Base-by-base conservation (phyloP, 2,113 vertebrate species). In the Centropristis striata region DNA sequence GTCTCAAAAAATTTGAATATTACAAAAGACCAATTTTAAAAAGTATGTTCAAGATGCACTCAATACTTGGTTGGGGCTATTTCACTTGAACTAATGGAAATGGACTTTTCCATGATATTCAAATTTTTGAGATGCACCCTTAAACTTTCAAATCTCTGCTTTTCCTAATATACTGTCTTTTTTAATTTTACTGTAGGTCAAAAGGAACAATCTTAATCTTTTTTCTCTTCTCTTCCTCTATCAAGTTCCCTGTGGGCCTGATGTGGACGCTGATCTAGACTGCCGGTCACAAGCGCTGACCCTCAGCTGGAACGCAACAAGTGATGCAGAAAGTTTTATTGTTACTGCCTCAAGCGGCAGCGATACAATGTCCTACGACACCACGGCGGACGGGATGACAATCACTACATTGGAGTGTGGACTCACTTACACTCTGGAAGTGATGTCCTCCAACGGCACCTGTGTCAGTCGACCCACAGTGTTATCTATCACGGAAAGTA, bases 231-330 rank as follows among this genome's bases (percentile, higher is more conserved):
- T 28, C 50, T n/a, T 46, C 14, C 23, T 60, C 23, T 21, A 1
- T 66, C 12, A 77, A 96, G 95, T 94, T 60, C 93, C 93, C 25
- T 96, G 95, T 71, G 95, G 94, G 11, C 95, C 95, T 15, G 71
- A 87, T 0, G 67, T 92, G 55, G 23, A 8, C 0, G 59, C 83
- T 2, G 12, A 41, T 0, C 78, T 95, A 41, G 75, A 92, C 73
- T 95, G 94, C 63, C 23, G 2, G 14, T 82, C 93, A 1, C 90
- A 89, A 2, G 44, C 25, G 6, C 47, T 95, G 46, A 88, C 66
- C 4, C 60, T 95, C 18, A 36, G 5, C 58, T 95, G 93, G 94
- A 57, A 78, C 0, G 6, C 41, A 0, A 73, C 89, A 0, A 57
- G 5, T 18, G 51, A 60, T 1, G 91, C 92, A 5, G 60, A 78